phyloP scores from a whole-genome alignment of 2,888 invertebrate genomes.

The Pseudoips prasinana region DNA sequence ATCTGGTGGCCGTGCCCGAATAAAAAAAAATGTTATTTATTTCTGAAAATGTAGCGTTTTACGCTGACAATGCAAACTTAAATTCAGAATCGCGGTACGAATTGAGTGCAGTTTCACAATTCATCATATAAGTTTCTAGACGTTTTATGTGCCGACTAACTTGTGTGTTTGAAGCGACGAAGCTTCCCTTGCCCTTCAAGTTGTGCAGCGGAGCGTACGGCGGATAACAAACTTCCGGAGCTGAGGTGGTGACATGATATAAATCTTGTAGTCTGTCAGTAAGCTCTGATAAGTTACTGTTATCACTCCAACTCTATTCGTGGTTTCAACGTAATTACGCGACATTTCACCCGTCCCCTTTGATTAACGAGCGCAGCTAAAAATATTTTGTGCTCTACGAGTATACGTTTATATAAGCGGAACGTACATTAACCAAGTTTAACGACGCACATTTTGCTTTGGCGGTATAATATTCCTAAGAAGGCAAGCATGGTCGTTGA shows the following conservation, averaged over 20 bases:
- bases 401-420: constrained; percentile 2
- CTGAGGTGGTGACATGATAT: constrained; percentile 10
- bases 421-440: constrained; percentile 7
- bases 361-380: constrained; percentile 14
- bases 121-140: constrained; percentile 2
- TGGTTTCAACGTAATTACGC: constrained; percentile 13
- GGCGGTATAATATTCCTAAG: too few relatives aligned
- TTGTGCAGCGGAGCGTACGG: constrained; percentile 2
- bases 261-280: constrained; percentile 18
- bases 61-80: too few relatives aligned
- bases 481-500: too few relatives aligned
- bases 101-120: constrained; percentile 19
- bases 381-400: constrained; percentile 8
- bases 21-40: too few relatives aligned
- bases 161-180: background rate
- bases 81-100: too few relatives aligned
- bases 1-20: too few relatives aligned
- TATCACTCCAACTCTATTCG: constrained; percentile 9
- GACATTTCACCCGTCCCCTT: constrained; percentile 6
- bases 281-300: too few relatives aligned
- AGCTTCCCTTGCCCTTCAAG: constrained; percentile 5
- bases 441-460: constrained; percentile 4
- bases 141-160: constrained; percentile 16
- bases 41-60: too few relatives aligned
- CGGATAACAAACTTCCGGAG: constrained; percentile 4